A percentile compares a stretch with the other conserved stretches of the same genome.
These are phyloP conservation scores for Pelobates cultripes DNA, from an alignment of 2,797 vertebrate genomes.

Conservation along the genomic window DNA sequence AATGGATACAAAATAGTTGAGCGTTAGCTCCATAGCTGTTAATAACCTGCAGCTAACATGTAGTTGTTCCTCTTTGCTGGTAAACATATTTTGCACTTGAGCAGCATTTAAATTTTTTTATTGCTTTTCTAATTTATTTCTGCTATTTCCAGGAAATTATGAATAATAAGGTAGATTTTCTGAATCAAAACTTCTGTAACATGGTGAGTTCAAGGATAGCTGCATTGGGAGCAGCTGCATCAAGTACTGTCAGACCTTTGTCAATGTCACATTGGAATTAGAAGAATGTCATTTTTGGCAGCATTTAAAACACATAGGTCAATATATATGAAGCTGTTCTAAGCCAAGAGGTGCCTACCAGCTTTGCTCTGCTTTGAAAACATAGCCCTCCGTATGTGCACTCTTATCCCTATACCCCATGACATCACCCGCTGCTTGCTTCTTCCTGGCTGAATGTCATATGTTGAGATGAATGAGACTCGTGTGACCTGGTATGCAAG, in stretches of 20 bases:
- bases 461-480: neutral
- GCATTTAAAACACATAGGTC: conserved; percentile 47
- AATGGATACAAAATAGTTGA: no score
- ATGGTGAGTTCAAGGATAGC: conserved; percentile 10
- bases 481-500: no score
- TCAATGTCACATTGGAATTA: conserved; percentile 21
- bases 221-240: conserved; percentile 33
- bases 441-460: neutral
- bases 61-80: no score
- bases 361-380: conserved; percentile 37
- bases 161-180: neutral
- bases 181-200: conserved; percentile 20
- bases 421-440: neutral
- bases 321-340: conserved; percentile 44
- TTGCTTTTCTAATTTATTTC: no score
- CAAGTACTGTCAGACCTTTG: conserved; percentile 20
- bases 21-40: no score
- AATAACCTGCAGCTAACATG: no score
- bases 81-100: no score
- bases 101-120: no score
- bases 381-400: conserved; percentile 23
- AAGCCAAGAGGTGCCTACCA: conserved; percentile 27
- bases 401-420: neutral
- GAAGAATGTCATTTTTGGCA: conserved; percentile 52
- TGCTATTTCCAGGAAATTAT: neutral